Percentiles rank a stretch among this genome's conserved stretches.
phyloP scores from a whole-genome alignment of 1,140 invertebrate genomes.

The Asobara japonica region DNA sequence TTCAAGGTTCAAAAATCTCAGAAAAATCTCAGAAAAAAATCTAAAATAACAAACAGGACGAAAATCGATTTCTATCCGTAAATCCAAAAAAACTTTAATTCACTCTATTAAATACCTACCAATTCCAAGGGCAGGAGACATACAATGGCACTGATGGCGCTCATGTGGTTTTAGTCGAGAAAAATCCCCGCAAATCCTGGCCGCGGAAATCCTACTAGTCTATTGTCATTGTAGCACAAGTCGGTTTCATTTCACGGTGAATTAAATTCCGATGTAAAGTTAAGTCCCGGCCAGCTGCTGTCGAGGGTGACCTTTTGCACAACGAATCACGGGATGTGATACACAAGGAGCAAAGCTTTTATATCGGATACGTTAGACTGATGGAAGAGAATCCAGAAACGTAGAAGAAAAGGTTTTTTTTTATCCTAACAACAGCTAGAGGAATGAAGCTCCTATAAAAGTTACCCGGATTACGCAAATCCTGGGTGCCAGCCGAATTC shows the following conservation, averaged over 20 bases:
- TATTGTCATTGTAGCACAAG: slow-evolving; percentile 59
- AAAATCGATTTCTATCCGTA: too few relatives aligned
- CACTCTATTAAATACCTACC: too few relatives aligned
- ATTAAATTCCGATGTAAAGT: slow-evolving; percentile 62
- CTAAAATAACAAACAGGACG: too few relatives aligned
- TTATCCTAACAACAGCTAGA: slow-evolving; percentile 38
- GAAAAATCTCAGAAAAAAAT: too few relatives aligned
- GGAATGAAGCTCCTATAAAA: slow-evolving; percentile 53
- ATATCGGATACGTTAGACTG: slow-evolving; percentile 19
- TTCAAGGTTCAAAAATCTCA: too few relatives aligned
- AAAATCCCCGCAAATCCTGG: slow-evolving; percentile 52
- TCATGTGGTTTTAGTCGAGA: slow-evolving; percentile 22
- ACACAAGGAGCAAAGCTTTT: slow-evolving; percentile 21
- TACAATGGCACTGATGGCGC: not conserved
- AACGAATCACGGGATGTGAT: slow-evolving; percentile 22
- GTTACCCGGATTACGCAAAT: slow-evolving; percentile 65
- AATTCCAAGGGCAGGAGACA: too few relatives aligned
- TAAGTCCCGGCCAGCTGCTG: slow-evolving; percentile 59
- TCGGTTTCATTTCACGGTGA: slow-evolving; percentile 66
- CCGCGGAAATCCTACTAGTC: slow-evolving; percentile 58
- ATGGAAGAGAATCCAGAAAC: slow-evolving; percentile 23
- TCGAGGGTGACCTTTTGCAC: slow-evolving; percentile 54
- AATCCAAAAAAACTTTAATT: too few relatives aligned
- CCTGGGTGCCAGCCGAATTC: slow-evolving; percentile 40
- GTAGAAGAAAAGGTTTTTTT: slow-evolving; percentile 21